Percentiles rank a stretch among this genome's conserved stretches.
phyloP scores from a whole-genome alignment of 1,140 invertebrate species.

The Himalopsyche phryganea region DNA sequence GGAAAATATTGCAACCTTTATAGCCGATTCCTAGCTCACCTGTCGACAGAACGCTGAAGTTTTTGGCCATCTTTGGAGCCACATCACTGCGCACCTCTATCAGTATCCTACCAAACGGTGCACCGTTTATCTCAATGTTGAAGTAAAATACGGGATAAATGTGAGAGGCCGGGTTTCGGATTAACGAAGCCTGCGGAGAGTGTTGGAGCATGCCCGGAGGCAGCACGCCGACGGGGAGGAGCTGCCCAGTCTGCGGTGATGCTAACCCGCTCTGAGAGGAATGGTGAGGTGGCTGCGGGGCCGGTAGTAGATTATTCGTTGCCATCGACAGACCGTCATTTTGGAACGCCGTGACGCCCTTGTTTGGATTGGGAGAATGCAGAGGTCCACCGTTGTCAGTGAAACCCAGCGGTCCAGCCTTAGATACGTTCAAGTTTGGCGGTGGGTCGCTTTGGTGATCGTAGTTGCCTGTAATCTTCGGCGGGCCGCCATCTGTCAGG shows the following conservation, averaged over 20 bases:
- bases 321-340: conserved; percentile 33
- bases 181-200: conserved; percentile 48
- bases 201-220: conserved; percentile 34
- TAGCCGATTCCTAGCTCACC: conserved; percentile 77
- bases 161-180: conserved; percentile 48
- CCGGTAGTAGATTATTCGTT: conserved; percentile 43
- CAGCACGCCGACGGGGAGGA: conserved; percentile 40
- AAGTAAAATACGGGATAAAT: conserved; percentile 72
- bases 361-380: conserved; percentile 26
- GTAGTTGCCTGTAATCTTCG: conserved; percentile 7
- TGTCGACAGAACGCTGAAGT: conserved; percentile 77
- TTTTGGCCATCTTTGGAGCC: conserved; percentile 87
- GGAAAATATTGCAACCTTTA: conserved; percentile 75
- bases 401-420: conserved; percentile 37
- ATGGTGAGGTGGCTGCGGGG: conserved; percentile 41
- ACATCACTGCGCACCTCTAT: conserved; percentile 81
- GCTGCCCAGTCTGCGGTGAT: conserved; percentile 36
- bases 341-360: conserved; percentile 16
- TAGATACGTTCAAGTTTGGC: conserved; percentile 39
- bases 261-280: conserved; percentile 41
- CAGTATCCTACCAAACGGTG: conserved; percentile 68
- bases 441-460: conserved; percentile 13
- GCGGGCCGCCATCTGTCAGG: conserved; percentile 11
- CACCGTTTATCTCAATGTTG: conserved; percentile 71
- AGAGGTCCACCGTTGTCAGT: conserved; percentile 33